Base-by-base conservation (phyloP, 2,113 vertebrate species). In the Hemiprocne comata region DNA sequence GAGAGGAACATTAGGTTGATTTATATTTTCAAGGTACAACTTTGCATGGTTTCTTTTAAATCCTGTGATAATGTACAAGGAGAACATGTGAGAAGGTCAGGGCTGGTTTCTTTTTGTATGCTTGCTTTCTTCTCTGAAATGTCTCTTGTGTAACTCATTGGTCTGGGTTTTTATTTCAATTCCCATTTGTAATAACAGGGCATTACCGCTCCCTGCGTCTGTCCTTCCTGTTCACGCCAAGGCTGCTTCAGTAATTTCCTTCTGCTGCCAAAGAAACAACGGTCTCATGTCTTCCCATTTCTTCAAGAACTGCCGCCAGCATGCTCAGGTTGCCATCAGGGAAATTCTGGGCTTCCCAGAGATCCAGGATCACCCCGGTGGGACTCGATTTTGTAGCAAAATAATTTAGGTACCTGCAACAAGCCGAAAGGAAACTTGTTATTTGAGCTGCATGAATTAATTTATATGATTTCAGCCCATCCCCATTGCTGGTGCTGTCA, bases 271-370 rank as follows among this genome's bases (percentile, higher is more conserved):
- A 98, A 87, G 98, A 98, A 96, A 98, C 97, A 6, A 99, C 94
- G 2, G 97, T 99, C 89, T 99, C 99, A 0, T 99, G 98, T 95
- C 99, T 98, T 95, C 99, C 99, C 99, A 99, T 99, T 96, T 99
- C 99, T 96, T 99, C 99, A 75, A 99, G 96, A 91, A 99, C 99
- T 1, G 99, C 98, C 1, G 99, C 99, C 97, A 99, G 98, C 95
- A 98, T 97, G 91, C 98, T 99, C 86, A 99, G 98, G 97, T 99
- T 99, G 92, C 99, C 99, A 4, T 99, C 99, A 2, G 99, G 99
- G 97, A 99, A 99, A 97, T 99, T 99, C 97, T 99, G 99, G 57
- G 98, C 99, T 98, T 99, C 99, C 99, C 99, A 99, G 20, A 99
- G 99, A 97, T 99, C 99, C 97, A 99, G 97, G 96, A 99, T 99